phyloP scores from a whole-genome alignment of 2,888 invertebrate species.

The Nemapogon koenigi region DNA sequence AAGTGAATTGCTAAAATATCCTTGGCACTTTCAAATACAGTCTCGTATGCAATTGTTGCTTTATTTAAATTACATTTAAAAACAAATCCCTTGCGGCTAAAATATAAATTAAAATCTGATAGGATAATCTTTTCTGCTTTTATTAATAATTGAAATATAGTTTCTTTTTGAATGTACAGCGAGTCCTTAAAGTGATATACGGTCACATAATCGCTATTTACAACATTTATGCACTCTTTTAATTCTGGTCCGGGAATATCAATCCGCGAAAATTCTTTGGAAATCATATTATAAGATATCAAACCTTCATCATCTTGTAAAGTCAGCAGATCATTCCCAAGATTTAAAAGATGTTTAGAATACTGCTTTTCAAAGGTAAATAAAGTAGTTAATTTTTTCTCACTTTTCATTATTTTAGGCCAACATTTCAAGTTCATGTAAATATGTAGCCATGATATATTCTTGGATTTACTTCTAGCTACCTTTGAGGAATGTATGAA shows the following conservation, averaged over 20 bases:
- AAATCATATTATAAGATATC: constrained; percentile 34
- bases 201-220: constrained; percentile 33
- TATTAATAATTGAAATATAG: constrained; percentile 25
- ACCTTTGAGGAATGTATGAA: constrained; percentile 32
- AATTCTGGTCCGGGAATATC: constrained; percentile 34
- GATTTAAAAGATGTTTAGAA: constrained; percentile 30
- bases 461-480: constrained; percentile 36
- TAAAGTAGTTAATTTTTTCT: constrained; percentile 30
- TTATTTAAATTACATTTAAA: constrained; percentile 29
- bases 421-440: constrained; percentile 40
- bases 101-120: constrained; percentile 28
- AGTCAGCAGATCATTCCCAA: constrained; percentile 36
- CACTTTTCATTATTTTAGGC: constrained; percentile 23
- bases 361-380: constrained; percentile 37
- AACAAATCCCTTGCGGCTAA: constrained; percentile 32
- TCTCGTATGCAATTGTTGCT: constrained; percentile 26
- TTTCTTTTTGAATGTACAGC: constrained; percentile 32
- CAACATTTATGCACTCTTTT: constrained; percentile 34
- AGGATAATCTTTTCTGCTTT: constrained; percentile 39
- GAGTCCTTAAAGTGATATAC: constrained; percentile 33
- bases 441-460: constrained; percentile 36
- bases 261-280: constrained; percentile 37
- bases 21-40: constrained; percentile 32
- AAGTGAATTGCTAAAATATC: constrained; percentile 38
- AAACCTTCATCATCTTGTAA: constrained; percentile 36